Evolutionary conservation across 2,113 vertebrate species (phyloP).

Genomic region (Pachypanchax playfairii): DNA sequence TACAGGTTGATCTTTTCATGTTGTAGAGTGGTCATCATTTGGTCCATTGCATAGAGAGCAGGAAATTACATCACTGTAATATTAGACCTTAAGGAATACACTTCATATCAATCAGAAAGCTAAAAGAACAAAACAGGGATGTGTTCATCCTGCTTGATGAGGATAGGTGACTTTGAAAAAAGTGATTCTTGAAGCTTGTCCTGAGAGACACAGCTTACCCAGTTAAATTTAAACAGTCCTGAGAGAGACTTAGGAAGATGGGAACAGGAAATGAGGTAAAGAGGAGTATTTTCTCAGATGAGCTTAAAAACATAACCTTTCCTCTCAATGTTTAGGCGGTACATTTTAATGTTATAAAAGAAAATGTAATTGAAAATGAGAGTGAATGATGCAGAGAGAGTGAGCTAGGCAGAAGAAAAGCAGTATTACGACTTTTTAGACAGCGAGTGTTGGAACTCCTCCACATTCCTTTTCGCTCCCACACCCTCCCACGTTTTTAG

Average conservation of each 20-base stretch:
- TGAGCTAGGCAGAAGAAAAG: slow-evolving; percentile 5
- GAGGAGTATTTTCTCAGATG: not conserved
- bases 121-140: no score
- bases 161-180: no score
- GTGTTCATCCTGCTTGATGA: no score
- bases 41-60: no score
- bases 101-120: no score
- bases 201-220: no score
- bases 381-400: slow-evolving; percentile 2
- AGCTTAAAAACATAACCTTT: slow-evolving; percentile 1
- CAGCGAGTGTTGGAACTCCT: slow-evolving; percentile 52
- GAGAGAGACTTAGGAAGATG: not conserved
- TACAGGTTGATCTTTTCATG: no score
- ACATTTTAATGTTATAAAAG: slow-evolving; percentile 22
- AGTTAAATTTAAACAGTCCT: no score
- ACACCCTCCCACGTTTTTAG: slow-evolving; percentile 58
- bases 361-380: slow-evolving; percentile 18
- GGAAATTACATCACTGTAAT: no score
- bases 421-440: slow-evolving; percentile 22
- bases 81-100: no score
- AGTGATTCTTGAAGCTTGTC: no score
- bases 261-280: slow-evolving; percentile 14
- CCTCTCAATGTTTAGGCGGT: slow-evolving; percentile 20
- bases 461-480: slow-evolving; percentile 61
- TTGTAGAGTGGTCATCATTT: no score